A percentile compares a stretch with the other conserved stretches of the same genome.
Conservation (phyloP, 2,888 invertebrate genomes). For the Noctua fimbriata region DNA sequence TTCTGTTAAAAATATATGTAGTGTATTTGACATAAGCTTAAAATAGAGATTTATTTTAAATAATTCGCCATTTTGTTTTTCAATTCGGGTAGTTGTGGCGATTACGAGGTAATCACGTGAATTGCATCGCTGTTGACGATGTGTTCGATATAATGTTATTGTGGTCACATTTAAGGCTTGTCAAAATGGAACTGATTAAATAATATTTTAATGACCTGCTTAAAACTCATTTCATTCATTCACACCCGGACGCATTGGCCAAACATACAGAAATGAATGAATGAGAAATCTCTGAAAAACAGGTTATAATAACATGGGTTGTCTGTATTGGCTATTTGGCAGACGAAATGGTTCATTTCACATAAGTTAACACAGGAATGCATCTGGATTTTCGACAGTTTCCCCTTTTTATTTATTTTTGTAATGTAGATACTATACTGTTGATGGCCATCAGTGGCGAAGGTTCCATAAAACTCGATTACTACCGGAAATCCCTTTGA, state of each 20-base stretch:
- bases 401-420: background rate
- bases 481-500: too few species aligned
- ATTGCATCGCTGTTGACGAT: background rate
- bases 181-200: conserved; percentile 7
- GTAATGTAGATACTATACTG: background rate
- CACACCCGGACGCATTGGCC: background rate
- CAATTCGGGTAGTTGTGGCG: conserved; percentile 21
- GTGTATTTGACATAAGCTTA: conserved; percentile 17
- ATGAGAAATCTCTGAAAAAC: conserved; percentile 28
- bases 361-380: too few species aligned
- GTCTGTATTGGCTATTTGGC: conserved; percentile 3
- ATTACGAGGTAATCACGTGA: conserved; percentile 28
- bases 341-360: background rate
- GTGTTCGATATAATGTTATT: conserved; percentile 7
- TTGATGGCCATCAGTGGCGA: too few species aligned
- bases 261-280: conserved; percentile 4
- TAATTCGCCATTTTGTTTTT: conserved; percentile 37
- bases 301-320: conserved; percentile 9
- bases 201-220: conserved; percentile 22
- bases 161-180: background rate
- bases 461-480: too few species aligned
- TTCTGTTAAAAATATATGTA: conserved; percentile 11
- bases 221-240: conserved; percentile 19
- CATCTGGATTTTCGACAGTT: background rate
- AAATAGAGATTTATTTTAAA: conserved; percentile 43